phyloP scores from a whole-genome alignment of 2,797 vertebrate genomes.

The Rhinophrynus dorsalis region DNA sequence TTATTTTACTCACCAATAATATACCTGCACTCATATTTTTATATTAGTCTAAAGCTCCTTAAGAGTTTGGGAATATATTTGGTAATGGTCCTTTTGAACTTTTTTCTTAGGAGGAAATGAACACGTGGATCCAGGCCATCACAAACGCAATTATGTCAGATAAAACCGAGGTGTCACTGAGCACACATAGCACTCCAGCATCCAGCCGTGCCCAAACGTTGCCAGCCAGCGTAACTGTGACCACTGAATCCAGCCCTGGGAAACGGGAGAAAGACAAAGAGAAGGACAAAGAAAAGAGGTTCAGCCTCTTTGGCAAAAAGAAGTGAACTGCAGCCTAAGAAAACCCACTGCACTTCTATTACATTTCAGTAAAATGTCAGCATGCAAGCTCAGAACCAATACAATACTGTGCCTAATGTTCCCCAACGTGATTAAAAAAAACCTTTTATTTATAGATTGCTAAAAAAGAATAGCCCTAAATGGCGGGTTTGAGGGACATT shows the following conservation, averaged over 20 bases:
- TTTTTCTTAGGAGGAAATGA: slow-evolving; percentile 98
- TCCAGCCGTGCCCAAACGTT: slow-evolving; percentile 92
- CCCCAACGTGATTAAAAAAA: slow-evolving; percentile 80
- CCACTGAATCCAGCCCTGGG: slow-evolving; percentile 94
- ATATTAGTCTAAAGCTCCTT: too few species aligned
- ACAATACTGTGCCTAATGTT: slow-evolving; percentile 94
- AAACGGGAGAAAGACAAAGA: slow-evolving; percentile 97
- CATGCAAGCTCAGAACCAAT: slow-evolving; percentile 96
- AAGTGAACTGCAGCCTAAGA: slow-evolving; percentile 78
- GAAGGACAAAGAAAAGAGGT: slow-evolving; percentile 87
- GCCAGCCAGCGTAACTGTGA: slow-evolving; percentile 84
- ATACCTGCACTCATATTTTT: too few species aligned
- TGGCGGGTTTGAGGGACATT: slow-evolving; percentile 74
- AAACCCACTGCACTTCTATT: slow-evolving; percentile 69
- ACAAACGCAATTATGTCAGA: slow-evolving; percentile 80
- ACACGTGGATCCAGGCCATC: slow-evolving; percentile 93
- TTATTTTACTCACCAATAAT: too few species aligned
- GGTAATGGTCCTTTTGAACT: too few species aligned
- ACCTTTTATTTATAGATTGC: slow-evolving; percentile 78
- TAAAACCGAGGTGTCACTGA: slow-evolving; percentile 83
- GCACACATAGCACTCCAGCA: slow-evolving; percentile 93
- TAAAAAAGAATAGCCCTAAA: slow-evolving; percentile 65
- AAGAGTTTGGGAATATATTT: too few species aligned
- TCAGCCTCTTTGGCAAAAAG: slow-evolving; percentile 98
- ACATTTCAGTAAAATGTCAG: slow-evolving; percentile 88